Evolutionary conservation across 2,888 invertebrate genomes (phyloP).

Genomic region (Acanthacorydalis orientalis): DNA sequence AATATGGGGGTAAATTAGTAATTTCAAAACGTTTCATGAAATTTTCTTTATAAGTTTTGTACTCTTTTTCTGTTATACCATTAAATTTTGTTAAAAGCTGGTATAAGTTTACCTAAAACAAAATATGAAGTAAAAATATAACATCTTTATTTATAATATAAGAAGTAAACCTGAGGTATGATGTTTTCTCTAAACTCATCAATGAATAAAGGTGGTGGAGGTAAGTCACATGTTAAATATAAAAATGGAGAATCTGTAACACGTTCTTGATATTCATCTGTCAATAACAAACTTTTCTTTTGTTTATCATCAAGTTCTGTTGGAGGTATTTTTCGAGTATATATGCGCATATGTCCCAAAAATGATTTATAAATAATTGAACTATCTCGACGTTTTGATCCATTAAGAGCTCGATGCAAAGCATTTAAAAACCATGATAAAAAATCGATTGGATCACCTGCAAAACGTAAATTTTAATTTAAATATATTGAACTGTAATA

Average conservation of each 20-base stretch:
- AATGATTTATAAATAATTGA: conserved; percentile 93
- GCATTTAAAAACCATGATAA: conserved; percentile 97
- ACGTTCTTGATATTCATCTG: conserved; percentile 76
- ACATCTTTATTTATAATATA: neutral
- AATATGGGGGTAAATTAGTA: conserved; percentile 78
- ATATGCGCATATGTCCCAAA: conserved; percentile 78
- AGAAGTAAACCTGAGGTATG: conserved; percentile 72
- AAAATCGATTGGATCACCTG: conserved; percentile 94
- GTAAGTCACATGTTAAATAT: conserved; percentile 93
- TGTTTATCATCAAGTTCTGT: conserved; percentile 83
- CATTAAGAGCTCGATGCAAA: conserved; percentile 84
- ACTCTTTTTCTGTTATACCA: conserved; percentile 88
- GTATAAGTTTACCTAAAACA: conserved; percentile 72
- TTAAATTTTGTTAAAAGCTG: conserved; percentile 92
- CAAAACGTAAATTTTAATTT: conserved; percentile 9
- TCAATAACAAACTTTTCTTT: conserved; percentile 56
- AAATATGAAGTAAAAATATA: conserved; percentile 5
- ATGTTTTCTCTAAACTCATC: conserved; percentile 98
- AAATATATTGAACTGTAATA: neutral
- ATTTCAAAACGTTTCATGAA: conserved; percentile 95
- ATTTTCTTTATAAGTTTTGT: conserved; percentile 98
- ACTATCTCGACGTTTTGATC: conserved; percentile 71
- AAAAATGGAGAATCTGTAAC: conserved; percentile 86
- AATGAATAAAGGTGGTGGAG: conserved; percentile 91
- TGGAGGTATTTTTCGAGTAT: conserved; percentile 82